Evolutionary conservation across 1,140 invertebrate genomes (phyloP).

Genomic region (Helicoverpa zea): DNA sequence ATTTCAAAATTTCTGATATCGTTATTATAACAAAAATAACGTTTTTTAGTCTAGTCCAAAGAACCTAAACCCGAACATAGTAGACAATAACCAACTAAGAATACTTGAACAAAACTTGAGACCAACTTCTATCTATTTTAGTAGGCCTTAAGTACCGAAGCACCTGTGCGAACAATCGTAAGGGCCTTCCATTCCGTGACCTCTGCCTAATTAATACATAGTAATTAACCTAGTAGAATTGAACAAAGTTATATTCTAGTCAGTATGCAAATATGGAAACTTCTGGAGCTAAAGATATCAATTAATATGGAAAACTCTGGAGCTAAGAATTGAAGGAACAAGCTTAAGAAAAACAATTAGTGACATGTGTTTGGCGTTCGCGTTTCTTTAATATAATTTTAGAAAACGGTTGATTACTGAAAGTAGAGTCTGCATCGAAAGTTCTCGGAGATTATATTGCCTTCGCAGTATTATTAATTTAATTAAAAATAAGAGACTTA

Average conservation of each 20-base stretch:
- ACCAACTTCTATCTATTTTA: background rate
- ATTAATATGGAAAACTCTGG: constrained; percentile 47
- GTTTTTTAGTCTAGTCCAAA: too few species aligned
- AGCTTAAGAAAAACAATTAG: constrained; percentile 25
- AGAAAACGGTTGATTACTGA: background rate
- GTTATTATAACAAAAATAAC: too few species aligned
- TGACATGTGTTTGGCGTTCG: background rate
- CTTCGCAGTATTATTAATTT: too few species aligned
- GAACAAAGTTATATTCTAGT: constrained; percentile 41
- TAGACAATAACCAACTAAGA: too few species aligned
- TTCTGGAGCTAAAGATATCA: constrained; percentile 48
- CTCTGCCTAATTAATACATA: constrained; percentile 36
- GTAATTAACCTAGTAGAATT: constrained; percentile 8
- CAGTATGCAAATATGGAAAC: constrained; percentile 51
- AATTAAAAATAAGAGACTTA: too few species aligned
- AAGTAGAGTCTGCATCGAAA: too few species aligned
- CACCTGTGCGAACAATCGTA: constrained; percentile 5
- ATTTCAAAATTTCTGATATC: too few species aligned
- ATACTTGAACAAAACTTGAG: background rate
- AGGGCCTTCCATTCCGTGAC: constrained; percentile 1
- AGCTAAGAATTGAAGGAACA: background rate
- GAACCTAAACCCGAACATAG: too few species aligned
- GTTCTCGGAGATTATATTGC: too few species aligned
- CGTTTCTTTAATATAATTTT: background rate
- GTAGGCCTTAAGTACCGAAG: constrained; percentile 5